These are phyloP conservation scores for Nylanderia fulva DNA, from an alignment of 1,140 invertebrate genomes.

Conservation along the genomic window DNA sequence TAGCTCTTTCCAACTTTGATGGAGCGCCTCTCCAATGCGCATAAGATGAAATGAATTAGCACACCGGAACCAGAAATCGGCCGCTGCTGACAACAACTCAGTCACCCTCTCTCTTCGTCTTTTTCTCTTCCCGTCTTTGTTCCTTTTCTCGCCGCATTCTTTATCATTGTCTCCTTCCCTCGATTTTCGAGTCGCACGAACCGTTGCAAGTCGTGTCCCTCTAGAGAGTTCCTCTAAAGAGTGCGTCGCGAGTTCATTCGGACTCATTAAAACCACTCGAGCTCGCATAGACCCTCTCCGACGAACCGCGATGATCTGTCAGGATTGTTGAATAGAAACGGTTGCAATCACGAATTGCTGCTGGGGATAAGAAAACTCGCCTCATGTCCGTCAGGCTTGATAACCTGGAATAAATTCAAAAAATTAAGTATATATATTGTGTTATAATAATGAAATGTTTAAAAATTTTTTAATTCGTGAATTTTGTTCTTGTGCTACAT, in stretches of 20 bases:
- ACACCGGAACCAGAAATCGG: conserved; percentile 69
- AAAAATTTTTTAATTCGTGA: no score
- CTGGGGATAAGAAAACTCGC: not conserved
- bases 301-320: conserved; percentile 7
- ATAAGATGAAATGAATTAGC: conserved; percentile 84
- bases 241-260: conserved; percentile 30
- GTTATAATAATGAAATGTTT: not conserved
- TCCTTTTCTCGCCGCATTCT: not conserved
- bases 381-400: not conserved
- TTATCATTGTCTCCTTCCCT: conserved; percentile 29
- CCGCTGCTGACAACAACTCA: not conserved
- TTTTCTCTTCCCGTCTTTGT: not conserved
- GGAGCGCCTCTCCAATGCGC: conserved; percentile 83
- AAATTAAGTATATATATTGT: not conserved
- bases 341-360: conserved; percentile 4
- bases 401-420: not conserved
- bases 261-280: conserved; percentile 60
- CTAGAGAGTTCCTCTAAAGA: conserved; percentile 2
- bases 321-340: conserved; percentile 10
- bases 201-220: conserved; percentile 63
- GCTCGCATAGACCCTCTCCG: not conserved
- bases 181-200: conserved; percentile 55
- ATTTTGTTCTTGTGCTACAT: not conserved
- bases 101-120: not conserved
- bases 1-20: conserved; percentile 83